phyloP scores from a whole-genome alignment of 2,888 invertebrate species.

The Eupelmus urozonus region DNA sequence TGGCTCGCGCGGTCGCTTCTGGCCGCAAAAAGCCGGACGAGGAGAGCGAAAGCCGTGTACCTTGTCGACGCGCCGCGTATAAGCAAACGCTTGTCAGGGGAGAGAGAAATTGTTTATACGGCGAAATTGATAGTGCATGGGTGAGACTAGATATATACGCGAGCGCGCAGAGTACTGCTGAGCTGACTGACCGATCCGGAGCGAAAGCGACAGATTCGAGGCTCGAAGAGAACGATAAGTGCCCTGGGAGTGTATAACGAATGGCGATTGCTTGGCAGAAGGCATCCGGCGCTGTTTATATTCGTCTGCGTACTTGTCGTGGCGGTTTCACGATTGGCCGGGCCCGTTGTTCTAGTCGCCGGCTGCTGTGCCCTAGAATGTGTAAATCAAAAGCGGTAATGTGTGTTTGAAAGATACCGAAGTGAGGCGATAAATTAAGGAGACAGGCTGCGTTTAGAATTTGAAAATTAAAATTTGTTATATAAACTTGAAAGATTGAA shows the following conservation, averaged over 20 bases:
- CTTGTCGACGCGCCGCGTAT: background rate
- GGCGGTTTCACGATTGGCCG: background rate
- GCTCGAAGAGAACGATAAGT: conserved; percentile 66
- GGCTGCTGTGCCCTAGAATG: too few species aligned
- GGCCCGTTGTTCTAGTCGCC: too few species aligned
- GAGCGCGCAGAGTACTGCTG: conserved; percentile 6
- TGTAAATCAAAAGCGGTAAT: too few species aligned
- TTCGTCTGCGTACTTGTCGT: conserved; percentile 21
- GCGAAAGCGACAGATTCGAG: conserved; percentile 67
- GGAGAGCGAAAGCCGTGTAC: conserved; percentile 1
- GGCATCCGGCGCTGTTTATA: conserved; percentile 30
- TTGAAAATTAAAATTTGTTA: too few species aligned
- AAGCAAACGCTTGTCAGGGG: background rate
- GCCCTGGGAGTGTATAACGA: conserved; percentile 48
- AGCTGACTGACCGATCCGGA: conserved; percentile 63
- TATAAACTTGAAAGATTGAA: too few species aligned
- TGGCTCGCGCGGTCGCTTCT: conserved; percentile 10
- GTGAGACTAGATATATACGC: conserved; percentile 14
- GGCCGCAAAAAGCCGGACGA: background rate
- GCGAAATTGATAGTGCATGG: conserved; percentile 48
- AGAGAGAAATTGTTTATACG: conserved; percentile 53
- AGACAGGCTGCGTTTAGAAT: too few species aligned
- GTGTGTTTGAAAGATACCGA: too few species aligned
- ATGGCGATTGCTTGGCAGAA: conserved; percentile 41
- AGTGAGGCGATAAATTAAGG: too few species aligned